phyloP scores from a whole-genome alignment of 2,113 vertebrate species.

The Podarcis muralis region DNA sequence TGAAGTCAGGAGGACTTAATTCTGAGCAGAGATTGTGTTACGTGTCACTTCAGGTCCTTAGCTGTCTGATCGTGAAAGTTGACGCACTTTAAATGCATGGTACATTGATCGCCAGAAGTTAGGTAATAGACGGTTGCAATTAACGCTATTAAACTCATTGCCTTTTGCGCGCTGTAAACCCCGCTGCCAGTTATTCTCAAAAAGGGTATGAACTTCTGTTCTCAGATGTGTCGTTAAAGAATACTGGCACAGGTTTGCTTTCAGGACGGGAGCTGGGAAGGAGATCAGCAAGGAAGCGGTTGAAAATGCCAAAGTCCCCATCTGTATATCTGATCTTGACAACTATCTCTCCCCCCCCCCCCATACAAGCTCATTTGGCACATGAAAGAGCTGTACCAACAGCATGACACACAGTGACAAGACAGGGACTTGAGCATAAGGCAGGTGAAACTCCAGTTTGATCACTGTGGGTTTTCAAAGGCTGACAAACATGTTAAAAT shows the following conservation, averaged over 20 bases:
- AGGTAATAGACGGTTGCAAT: neutral
- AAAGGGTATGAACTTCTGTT: constrained; percentile 18
- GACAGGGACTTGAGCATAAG: neutral
- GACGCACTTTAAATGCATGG: neutral
- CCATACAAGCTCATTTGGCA: neutral
- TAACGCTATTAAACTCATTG: constrained; percentile 2
- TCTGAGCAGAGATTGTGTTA: neutral
- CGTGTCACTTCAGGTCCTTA: neutral
- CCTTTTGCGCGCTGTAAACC: neutral
- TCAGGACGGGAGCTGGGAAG: neutral
- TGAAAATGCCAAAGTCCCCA: neutral
- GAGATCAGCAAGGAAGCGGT: neutral
- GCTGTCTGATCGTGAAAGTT: neutral
- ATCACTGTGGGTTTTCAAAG: neutral
- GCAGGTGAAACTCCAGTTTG: neutral
- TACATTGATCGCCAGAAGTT: neutral
- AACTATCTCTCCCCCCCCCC: neutral
- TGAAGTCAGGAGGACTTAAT: neutral
- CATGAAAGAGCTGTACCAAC: neutral
- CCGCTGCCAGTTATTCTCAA: neutral
- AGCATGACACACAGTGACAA: neutral
- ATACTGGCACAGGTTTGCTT: neutral
- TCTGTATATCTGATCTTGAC: neutral
- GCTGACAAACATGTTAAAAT: neutral
- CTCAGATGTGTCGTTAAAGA: neutral